phyloP scores from a whole-genome alignment of 2,113 vertebrate species.

The Indri indri region DNA sequence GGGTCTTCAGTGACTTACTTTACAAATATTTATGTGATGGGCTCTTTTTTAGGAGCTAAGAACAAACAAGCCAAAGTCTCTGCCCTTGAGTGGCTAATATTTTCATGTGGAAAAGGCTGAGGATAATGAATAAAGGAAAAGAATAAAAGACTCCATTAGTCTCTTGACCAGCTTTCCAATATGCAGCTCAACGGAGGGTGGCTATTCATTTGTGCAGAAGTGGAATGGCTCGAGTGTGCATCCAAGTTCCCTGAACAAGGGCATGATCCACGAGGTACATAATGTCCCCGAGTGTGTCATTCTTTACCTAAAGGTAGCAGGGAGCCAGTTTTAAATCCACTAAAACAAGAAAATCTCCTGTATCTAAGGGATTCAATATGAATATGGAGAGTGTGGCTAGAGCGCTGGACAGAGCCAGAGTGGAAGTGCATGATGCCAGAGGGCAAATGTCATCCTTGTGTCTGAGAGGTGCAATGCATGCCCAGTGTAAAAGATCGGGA shows the following conservation, averaged over 20 bases:
- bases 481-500: not conserved
- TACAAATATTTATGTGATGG: not conserved
- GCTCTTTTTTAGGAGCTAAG: not conserved
- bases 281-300: not conserved
- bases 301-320: not conserved
- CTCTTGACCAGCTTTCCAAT: not conserved
- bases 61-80: not conserved
- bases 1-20: not conserved
- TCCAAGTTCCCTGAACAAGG: not conserved
- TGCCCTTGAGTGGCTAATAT: not conserved
- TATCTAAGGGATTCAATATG: not conserved
- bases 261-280: not conserved
- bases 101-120: not conserved
- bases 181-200: not conserved
- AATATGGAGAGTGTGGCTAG: not conserved
- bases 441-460: not conserved
- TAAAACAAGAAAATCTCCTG: not conserved
- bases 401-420: not conserved
- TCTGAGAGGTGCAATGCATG: not conserved
- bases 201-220: not conserved
- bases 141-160: not conserved
- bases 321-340: not conserved
- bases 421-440: not conserved
- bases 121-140: not conserved
- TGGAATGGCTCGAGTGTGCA: not conserved